phyloP scores from a whole-genome alignment of 2,797 vertebrate species.

The Trichosurus vulpecula region DNA sequence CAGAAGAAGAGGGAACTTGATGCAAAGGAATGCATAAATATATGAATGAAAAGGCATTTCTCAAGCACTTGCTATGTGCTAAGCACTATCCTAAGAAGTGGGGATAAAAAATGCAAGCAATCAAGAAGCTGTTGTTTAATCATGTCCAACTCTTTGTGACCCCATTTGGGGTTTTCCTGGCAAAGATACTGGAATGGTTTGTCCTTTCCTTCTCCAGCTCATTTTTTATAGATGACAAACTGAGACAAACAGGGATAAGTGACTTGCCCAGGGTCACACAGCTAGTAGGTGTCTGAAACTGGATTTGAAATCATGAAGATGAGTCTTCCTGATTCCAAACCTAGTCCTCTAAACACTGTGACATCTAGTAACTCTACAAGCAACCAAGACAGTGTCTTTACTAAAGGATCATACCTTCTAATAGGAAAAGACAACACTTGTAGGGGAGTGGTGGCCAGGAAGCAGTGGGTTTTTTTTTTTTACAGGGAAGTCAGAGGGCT shows the following conservation, averaged over 20 bases:
- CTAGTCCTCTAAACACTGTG: background rate
- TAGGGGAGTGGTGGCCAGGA: background rate
- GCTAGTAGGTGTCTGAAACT: background rate
- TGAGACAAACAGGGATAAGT: background rate
- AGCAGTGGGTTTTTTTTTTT: background rate
- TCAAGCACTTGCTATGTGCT: background rate
- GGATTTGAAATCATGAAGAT: background rate
- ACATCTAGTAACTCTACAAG: background rate
- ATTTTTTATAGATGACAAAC: background rate
- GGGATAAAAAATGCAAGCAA: background rate
- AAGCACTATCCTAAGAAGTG: no score
- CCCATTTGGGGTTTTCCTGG: background rate
- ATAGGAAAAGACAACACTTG: background rate
- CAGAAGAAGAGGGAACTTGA: background rate
- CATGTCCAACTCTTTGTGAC: background rate
- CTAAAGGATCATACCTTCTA: background rate
- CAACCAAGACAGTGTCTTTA: background rate
- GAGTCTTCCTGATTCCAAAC: background rate
- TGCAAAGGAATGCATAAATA: background rate
- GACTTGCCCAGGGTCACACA: background rate
- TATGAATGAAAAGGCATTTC: background rate
- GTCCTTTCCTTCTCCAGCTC: background rate
- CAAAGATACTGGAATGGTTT: background rate
- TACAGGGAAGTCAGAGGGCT: background rate
- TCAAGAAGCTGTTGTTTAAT: background rate